These are phyloP conservation scores for Sapayoa aenigma DNA, from an alignment of 2,113 vertebrate species.

Conservation along the genomic window DNA sequence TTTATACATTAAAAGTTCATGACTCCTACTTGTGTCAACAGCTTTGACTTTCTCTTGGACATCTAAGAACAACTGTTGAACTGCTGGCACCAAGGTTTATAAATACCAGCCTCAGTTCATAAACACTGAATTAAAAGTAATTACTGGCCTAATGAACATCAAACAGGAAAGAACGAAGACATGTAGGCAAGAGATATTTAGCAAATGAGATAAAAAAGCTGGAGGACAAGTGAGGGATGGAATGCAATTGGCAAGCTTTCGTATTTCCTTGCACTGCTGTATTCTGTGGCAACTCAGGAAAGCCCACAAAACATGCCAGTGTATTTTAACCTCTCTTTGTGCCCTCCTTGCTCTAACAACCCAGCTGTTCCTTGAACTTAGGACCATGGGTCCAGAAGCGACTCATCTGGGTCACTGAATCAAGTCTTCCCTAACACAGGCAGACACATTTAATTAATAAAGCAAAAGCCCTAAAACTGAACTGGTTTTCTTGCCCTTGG, in stretches of 20 bases:
- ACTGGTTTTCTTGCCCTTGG: neutral
- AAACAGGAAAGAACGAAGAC: neutral
- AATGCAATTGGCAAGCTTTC: neutral
- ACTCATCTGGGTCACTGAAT: neutral
- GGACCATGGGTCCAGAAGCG: neutral
- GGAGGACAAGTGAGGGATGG: neutral
- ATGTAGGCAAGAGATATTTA: neutral
- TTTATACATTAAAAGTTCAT: neutral
- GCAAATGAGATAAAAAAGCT: neutral
- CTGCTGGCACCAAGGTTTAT: conserved; percentile 21
- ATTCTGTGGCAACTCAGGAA: neutral
- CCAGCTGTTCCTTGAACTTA: neutral
- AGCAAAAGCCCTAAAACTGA: neutral
- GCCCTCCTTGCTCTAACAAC: neutral
- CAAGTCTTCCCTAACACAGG: neutral
- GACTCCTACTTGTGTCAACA: conserved; percentile 19
- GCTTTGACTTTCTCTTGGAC: conserved; percentile 23
- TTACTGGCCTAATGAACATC: neutral
- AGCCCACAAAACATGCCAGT: neutral
- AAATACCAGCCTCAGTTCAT: neutral
- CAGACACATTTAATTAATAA: neutral
- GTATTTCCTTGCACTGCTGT: no score
- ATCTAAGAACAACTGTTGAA: neutral
- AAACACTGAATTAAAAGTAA: conserved; percentile 17
- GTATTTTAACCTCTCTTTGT: neutral